A percentile compares a stretch with the other conserved stretches of the same genome.
These are phyloP conservation scores for Lumbricus terrestris DNA, from an alignment of 2,888 invertebrate genomes.

Conservation along the genomic window DNA sequence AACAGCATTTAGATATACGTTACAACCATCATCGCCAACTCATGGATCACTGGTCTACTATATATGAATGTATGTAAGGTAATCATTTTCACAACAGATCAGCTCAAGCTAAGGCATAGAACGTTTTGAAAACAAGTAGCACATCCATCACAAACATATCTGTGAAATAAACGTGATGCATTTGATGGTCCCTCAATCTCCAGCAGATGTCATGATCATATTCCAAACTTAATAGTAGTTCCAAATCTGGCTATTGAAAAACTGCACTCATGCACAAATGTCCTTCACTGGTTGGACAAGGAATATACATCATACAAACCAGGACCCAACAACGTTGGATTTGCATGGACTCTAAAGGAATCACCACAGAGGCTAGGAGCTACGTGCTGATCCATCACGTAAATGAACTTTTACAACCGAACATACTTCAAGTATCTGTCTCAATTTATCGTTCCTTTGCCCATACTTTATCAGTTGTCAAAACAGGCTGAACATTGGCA, in stretches of 20 bases:
- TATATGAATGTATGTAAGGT: not conserved
- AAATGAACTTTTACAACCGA: not conserved
- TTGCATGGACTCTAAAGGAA: not conserved
- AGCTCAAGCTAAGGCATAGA: not conserved
- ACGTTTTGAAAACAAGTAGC: not conserved
- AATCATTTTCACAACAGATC: not conserved
- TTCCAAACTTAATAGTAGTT: not conserved
- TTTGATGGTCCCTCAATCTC: not conserved
- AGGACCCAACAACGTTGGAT: not conserved
- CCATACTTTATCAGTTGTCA: not conserved
- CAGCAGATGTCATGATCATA: too few species aligned
- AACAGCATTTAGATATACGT: not conserved
- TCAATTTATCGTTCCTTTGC: not conserved
- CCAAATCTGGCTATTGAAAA: not conserved
- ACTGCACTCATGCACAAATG: not conserved
- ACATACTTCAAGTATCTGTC: not conserved
- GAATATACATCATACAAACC: not conserved
- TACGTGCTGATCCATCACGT: not conserved
- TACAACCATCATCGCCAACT: not conserved
- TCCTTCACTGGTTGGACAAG: not conserved
- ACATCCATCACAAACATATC: not conserved
- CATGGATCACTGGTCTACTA: not conserved
- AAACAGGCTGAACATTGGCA: not conserved
- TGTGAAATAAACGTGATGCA: not conserved
- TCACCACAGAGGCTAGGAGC: not conserved